A percentile compares a stretch with the other conserved stretches of the same genome.
Evolutionary conservation across 2,888 invertebrate genomes (phyloP).

Genomic region (Drosophila pseudotakahashii): DNA sequence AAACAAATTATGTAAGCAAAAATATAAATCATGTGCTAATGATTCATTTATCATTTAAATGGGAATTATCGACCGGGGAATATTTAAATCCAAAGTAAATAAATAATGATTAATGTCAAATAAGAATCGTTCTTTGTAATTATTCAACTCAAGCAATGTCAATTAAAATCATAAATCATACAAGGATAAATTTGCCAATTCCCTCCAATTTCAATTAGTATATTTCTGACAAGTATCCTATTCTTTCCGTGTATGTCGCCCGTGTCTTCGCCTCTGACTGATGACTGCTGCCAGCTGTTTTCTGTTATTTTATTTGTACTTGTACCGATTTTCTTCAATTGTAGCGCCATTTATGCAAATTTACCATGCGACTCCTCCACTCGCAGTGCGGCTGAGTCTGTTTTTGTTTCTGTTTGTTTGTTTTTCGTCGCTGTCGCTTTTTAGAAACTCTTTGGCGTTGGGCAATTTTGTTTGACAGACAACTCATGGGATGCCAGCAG

Average conservation of each 20-base stretch:
- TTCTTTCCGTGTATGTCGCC: slow-evolving; percentile 51
- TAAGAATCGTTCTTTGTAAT: not conserved
- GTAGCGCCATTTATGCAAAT: slow-evolving; percentile 79
- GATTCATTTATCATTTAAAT: not conserved
- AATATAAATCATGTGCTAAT: too few relatives aligned
- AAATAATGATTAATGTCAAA: not conserved
- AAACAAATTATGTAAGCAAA: too few relatives aligned
- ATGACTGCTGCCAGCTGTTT: slow-evolving; percentile 53
- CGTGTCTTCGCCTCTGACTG: slow-evolving; percentile 31
- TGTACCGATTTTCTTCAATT: slow-evolving; percentile 79
- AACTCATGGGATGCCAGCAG: slow-evolving; percentile 64
- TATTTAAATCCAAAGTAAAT: not conserved
- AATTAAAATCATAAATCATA: not conserved
- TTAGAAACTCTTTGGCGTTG: slow-evolving; percentile 64
- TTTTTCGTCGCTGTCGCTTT: slow-evolving; percentile 69
- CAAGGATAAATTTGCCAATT: not conserved
- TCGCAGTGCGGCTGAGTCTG: slow-evolving; percentile 26
- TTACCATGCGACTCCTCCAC: slow-evolving; percentile 57
- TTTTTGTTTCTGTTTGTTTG: slow-evolving; percentile 61
- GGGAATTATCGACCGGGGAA: not conserved
- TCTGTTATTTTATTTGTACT: slow-evolving; percentile 64
- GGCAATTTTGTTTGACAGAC: slow-evolving; percentile 81
- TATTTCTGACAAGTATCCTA: not conserved
- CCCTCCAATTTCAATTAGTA: not conserved
- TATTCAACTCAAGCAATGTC: too few relatives aligned